phyloP scores from a whole-genome alignment of 2,888 invertebrate genomes.

The Melanophora roralis region DNA sequence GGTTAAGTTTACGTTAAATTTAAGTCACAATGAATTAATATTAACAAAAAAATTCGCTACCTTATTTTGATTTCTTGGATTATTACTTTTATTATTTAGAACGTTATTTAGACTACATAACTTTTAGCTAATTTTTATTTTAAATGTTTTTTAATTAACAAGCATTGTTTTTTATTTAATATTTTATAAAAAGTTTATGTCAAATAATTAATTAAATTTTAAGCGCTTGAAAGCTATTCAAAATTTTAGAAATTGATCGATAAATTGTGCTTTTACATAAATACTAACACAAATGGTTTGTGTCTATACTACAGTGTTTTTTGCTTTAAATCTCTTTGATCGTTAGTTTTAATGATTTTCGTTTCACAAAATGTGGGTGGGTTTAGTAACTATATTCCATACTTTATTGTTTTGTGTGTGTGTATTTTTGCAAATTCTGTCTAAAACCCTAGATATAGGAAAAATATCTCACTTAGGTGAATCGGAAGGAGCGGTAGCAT shows the following conservation, averaged over 20 bases:
- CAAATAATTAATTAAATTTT: conserved; percentile 30
- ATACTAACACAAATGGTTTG: conserved; percentile 12
- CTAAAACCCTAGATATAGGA: conserved; percentile 11
- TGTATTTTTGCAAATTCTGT: background rate
- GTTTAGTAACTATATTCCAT: conserved; percentile 63
- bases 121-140: conserved; percentile 10
- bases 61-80: conserved; percentile 15
- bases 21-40: background rate
- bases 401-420: conserved; percentile 8
- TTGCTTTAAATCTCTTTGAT: conserved; percentile 46
- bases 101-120: background rate
- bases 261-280: conserved; percentile 26
- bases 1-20: conserved; percentile 3
- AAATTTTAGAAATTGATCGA: background rate
- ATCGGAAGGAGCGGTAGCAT: conserved; percentile 69
- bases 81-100: conserved; percentile 1
- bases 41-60: conserved; percentile 43
- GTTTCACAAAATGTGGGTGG: conserved; percentile 54
- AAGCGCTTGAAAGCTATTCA: conserved; percentile 29
- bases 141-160: conserved; percentile 19
- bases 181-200: conserved; percentile 2
- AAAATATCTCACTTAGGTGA: conserved; percentile 67
- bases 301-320: background rate
- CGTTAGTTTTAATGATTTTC: background rate
- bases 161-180: conserved; percentile 42